Evolutionary conservation across 2,888 invertebrate genomes (phyloP), one percentile per base, ranked within the genome.

Genomic region (Hypena proboscidalis): DNA sequence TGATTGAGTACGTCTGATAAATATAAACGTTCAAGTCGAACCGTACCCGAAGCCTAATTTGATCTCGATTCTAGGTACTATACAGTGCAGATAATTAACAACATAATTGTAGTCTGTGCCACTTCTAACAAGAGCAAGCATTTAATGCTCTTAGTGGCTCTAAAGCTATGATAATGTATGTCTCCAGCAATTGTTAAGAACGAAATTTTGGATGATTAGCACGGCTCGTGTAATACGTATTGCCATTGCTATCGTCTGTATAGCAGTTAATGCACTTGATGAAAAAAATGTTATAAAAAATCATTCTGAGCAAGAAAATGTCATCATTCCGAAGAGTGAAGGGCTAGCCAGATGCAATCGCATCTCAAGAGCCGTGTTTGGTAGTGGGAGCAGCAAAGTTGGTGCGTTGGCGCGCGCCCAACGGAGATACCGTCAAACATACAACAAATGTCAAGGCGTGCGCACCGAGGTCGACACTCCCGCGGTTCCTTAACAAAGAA

Each of bases 361-460:
- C 6, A 22, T 44, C 29, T 40, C 23, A 17, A 41, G 5, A 13
- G 20, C 25, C 10, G 14, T 25, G 26, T 23, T 31, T 8, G 4
- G n/a, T n/a, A 11, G 21, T 37, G 15, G 37, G 34, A 19, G 40
- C 36, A 42, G 25, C 19, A 9, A 20, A 26, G 11, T 47, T 44
- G 29, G 52, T 38, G 38, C 25, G 34, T 51, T 45, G 57, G 54
- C 52, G 48, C 27, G 10, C 34, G 46, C 43, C 48, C 49, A 56
- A 44, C 37, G 29, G 43, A 36, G 34, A 27, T 50, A 41, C 20
- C 25, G 36, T 50, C 60, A 56, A 67, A 66, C 52, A 57, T 67
- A 65, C 54, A 52, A 61, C 72, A 71, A 72, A 75, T 70, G 67
- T 74, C 70, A 76, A 73, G 70, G 71, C 63, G 55, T 38, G 43